These are phyloP conservation scores for Recurvirostra avosetta DNA, from an alignment of 2,113 vertebrate genomes.

Conservation along the genomic window DNA sequence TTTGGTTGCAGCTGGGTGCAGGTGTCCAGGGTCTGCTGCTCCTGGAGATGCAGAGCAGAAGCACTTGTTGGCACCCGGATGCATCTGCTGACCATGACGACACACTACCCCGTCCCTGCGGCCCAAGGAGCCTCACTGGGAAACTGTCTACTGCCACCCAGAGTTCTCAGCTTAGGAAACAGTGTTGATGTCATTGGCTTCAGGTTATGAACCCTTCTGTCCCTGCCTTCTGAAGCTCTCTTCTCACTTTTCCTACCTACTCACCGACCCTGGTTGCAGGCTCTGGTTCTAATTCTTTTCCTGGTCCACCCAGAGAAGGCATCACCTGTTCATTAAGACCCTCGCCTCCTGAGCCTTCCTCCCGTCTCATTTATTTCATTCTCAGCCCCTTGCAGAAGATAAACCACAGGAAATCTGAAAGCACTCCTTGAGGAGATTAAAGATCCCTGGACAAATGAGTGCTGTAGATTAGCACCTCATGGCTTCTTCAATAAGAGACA, in stretches of 20 bases:
- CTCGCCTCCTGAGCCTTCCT: not conserved
- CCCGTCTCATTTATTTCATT: not conserved
- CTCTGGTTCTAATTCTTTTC: not conserved
- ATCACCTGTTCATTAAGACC: not conserved
- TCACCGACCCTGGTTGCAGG: fast-evolving
- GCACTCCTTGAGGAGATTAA: fast-evolving
- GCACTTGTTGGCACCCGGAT: not conserved
- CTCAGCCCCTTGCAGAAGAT: not conserved
- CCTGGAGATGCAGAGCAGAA: not conserved
- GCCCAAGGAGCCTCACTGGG: not conserved
- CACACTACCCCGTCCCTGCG: fast-evolving
- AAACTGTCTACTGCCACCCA: not conserved
- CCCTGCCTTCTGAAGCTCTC: not conserved
- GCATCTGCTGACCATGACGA: not conserved
- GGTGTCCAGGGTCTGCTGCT: not conserved
- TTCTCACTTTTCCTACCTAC: not conserved
- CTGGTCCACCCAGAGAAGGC: not conserved
- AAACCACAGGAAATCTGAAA: not conserved
- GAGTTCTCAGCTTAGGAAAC: not conserved
- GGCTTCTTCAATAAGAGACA: not conserved
- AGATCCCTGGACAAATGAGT: not conserved
- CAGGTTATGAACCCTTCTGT: not conserved
- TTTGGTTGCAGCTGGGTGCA: not conserved
- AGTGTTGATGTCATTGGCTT: not conserved
- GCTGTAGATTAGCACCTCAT: not conserved